phyloP scores from a whole-genome alignment of 1,140 invertebrate species.

The Melanaphis sacchari region DNA sequence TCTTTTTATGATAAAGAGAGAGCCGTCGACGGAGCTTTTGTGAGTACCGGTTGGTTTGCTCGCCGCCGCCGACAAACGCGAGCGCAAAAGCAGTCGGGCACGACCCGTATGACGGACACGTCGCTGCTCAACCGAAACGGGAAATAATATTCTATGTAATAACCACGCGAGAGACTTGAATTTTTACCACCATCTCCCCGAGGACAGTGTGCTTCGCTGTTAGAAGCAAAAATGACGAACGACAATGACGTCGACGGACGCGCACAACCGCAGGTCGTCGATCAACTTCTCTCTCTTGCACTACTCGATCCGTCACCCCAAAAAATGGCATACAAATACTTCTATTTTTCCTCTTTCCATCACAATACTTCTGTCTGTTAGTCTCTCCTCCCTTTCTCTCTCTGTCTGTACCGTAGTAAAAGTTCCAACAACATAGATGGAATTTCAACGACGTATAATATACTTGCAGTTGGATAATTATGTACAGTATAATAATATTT shows the following conservation, averaged over 20 bases:
- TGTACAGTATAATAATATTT: neutral
- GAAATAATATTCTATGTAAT: neutral
- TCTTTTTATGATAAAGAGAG: slow-evolving; percentile 48
- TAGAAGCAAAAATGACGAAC: neutral
- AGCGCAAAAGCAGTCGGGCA: neutral
- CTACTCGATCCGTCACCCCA: neutral
- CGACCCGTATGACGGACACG: slow-evolving; percentile 48
- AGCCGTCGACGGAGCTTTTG: slow-evolving; percentile 26
- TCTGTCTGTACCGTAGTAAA: neutral
- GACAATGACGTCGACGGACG: neutral
- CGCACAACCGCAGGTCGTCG: neutral
- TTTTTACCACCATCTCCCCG: neutral
- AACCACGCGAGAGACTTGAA: neutral
- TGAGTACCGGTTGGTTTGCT: slow-evolving; percentile 36
- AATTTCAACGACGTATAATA: neutral
- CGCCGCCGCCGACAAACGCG: slow-evolving; percentile 36
- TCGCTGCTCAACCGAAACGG: slow-evolving; percentile 44
- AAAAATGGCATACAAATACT: neutral
- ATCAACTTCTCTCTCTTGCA: neutral
- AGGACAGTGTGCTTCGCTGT: neutral
- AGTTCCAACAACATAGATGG: neutral
- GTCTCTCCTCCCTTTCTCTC: neutral
- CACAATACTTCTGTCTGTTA: neutral
- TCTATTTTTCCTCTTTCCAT: neutral
- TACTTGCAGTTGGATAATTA: neutral